A percentile compares a stretch with the other conserved stretches of the same genome.
Conservation (phyloP, 1,140 invertebrate species). For the Brachionus koreanus region DNA sequence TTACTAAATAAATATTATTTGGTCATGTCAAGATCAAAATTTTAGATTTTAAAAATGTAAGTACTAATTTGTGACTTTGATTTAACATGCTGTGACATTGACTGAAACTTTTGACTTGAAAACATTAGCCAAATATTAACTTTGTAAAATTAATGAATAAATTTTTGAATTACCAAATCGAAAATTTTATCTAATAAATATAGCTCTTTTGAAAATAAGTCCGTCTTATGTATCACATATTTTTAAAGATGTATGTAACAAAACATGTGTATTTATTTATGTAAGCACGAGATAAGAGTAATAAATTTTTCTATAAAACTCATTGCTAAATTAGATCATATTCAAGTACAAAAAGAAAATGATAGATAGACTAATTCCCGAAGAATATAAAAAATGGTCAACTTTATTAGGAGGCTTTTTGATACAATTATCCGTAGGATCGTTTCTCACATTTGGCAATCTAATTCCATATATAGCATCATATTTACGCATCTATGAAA, state of each 20-base stretch:
- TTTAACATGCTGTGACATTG: too few relatives aligned
- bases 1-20: too few relatives aligned
- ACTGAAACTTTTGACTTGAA: too few relatives aligned
- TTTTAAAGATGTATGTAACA: background rate
- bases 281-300: background rate
- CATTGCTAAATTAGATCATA: background rate
- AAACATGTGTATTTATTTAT: background rate
- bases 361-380: background rate
- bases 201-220: too few relatives aligned
- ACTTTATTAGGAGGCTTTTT: slow-evolving; percentile 36
- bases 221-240: too few relatives aligned
- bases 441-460: slow-evolving; percentile 48
- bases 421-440: slow-evolving; percentile 25
- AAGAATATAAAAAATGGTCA: slow-evolving; percentile 34
- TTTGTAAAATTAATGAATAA: too few relatives aligned
- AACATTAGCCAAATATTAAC: too few relatives aligned
- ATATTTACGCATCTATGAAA: slow-evolving; percentile 51
- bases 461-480: slow-evolving; percentile 60
- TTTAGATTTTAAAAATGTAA: too few relatives aligned
- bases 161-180: too few relatives aligned
- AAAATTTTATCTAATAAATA: too few relatives aligned
- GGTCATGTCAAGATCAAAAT: too few relatives aligned
- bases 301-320: background rate
- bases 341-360: background rate
- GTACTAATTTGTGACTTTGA: too few relatives aligned